Evolutionary conservation across 1,140 invertebrate species (phyloP).

Genomic region (Schlechtendalia chinensis): DNA sequence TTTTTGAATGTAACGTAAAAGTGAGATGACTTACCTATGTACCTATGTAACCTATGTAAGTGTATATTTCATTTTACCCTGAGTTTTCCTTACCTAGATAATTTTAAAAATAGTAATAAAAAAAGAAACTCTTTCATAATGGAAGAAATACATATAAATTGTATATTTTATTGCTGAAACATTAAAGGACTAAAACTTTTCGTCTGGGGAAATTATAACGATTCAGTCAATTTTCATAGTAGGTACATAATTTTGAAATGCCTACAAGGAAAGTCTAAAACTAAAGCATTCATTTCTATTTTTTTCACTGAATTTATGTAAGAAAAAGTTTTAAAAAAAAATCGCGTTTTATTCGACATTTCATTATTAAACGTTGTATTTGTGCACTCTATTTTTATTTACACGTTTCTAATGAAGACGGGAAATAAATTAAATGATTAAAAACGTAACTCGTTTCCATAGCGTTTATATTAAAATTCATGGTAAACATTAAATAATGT

Average conservation of each 20-base stretch:
- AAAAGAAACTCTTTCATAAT: conserved; percentile 36
- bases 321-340: neutral
- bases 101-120: conserved; percentile 23
- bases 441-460: too few relatives aligned
- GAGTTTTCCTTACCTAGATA: neutral
- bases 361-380: neutral
- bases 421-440: too few relatives aligned
- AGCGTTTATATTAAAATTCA: too few relatives aligned
- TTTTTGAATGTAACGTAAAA: neutral
- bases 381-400: neutral
- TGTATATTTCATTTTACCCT: neutral
- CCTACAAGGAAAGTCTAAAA: neutral
- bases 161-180: neutral
- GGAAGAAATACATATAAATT: conserved; percentile 32
- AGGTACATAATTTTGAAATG: neutral
- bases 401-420: too few relatives aligned
- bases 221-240: neutral
- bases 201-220: neutral
- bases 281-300: neutral
- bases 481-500: too few relatives aligned
- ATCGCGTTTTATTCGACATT: neutral
- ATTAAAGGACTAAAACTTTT: neutral
- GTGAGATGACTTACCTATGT: neutral
- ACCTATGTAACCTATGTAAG: too few relatives aligned
- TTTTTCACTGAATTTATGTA: neutral